A percentile compares a stretch with the other conserved stretches of the same genome.
These are phyloP conservation scores for Naja naja DNA, from an alignment of 2,113 vertebrate species.

Conservation along the genomic window DNA sequence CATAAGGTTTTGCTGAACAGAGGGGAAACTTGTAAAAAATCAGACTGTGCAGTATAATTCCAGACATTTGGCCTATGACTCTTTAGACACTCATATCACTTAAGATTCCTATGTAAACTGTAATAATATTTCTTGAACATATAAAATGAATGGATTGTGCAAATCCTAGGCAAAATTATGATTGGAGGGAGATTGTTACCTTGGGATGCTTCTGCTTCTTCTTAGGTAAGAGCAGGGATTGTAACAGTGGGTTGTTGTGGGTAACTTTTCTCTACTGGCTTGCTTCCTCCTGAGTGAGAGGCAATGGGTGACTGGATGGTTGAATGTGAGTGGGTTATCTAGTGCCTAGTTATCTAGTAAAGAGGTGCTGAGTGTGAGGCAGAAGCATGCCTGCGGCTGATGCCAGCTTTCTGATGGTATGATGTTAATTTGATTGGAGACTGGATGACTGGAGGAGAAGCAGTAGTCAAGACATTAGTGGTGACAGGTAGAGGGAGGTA, in stretches of 20 bases:
- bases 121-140: not conserved
- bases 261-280: not conserved
- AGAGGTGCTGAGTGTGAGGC: not conserved
- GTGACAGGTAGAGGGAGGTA: not conserved
- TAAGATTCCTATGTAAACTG: not conserved
- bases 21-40: not conserved
- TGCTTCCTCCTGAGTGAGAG: not conserved
- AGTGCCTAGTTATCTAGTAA: not conserved
- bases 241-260: not conserved
- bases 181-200: not conserved
- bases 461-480: not conserved
- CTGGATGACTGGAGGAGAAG: not conserved
- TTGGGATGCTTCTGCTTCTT: not conserved
- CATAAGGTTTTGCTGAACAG: not conserved
- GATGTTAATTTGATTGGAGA: not conserved
- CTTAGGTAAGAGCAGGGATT: not conserved
- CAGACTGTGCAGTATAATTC: not conserved
- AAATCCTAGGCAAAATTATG: not conserved
- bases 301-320: not conserved
- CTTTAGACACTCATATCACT: not conserved
- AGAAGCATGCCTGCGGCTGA: not conserved
- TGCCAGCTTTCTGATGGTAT: not conserved
- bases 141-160: not conserved
- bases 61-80: not conserved
- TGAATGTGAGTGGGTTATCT: not conserved